Evolutionary conservation across 1,140 invertebrate genomes (phyloP).

Genomic region (Bradysia coprophila): DNA sequence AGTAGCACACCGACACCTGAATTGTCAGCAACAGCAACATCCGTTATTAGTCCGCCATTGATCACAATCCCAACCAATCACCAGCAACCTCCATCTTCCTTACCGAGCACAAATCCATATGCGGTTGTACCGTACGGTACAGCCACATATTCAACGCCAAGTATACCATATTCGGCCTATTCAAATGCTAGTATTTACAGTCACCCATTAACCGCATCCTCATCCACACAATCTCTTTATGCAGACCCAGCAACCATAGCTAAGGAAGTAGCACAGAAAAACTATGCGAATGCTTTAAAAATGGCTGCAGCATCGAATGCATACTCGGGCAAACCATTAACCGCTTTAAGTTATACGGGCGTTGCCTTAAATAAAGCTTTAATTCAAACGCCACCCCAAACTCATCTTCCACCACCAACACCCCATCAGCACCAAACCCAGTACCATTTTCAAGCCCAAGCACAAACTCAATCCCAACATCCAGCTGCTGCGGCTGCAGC

Average conservation of each 20-base stretch:
- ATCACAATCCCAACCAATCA: slow-evolving; percentile 9
- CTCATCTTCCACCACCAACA: slow-evolving; percentile 9
- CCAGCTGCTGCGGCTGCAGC: slow-evolving; percentile 18
- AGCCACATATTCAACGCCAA: slow-evolving; percentile 1
- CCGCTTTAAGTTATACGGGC: slow-evolving; percentile 49
- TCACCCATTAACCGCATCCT: slow-evolving; percentile 1
- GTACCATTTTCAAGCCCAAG: slow-evolving; percentile 17
- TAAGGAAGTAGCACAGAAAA: slow-evolving; percentile 59
- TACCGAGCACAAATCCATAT: slow-evolving; percentile 13
- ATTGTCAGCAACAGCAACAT: slow-evolving; percentile 7
- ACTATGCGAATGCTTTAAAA: slow-evolving; percentile 48
- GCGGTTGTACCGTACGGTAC: slow-evolving; percentile 8
- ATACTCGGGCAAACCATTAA: slow-evolving; percentile 9
- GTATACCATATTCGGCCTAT: slow-evolving; percentile 3
- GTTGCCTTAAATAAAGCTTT: slow-evolving; percentile 45
- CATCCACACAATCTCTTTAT: background rate
- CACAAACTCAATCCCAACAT: slow-evolving; percentile 21
- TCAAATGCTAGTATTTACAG: slow-evolving; percentile 2
- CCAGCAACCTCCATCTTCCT: slow-evolving; percentile 11
- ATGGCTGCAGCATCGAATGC: slow-evolving; percentile 23
- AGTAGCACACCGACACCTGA: background rate
- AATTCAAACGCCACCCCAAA: slow-evolving; percentile 17
- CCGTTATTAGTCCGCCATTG: slow-evolving; percentile 4
- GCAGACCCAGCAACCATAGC: slow-evolving; percentile 40
- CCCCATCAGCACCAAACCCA: slow-evolving; percentile 14